Evolutionary conservation across 2,113 vertebrate species (phyloP).

Genomic region (Parus major): DNA sequence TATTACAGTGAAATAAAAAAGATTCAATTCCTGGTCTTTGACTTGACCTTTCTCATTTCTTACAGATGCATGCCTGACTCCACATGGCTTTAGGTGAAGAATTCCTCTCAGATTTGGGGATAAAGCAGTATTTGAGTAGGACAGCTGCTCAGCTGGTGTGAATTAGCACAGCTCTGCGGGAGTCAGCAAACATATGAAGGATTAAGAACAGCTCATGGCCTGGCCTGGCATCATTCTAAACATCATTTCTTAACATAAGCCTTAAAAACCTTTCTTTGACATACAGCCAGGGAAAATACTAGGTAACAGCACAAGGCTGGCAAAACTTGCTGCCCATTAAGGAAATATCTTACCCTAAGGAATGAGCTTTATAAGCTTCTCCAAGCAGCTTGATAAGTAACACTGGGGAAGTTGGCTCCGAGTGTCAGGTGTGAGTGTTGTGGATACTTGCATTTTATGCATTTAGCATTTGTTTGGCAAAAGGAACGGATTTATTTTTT

Average conservation of each 20-base stretch:
- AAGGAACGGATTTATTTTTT: not conserved
- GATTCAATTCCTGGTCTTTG: not conserved
- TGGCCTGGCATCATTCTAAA: constrained; percentile 5
- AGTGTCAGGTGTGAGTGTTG: not conserved
- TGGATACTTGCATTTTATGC: not conserved
- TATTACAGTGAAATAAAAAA: not conserved
- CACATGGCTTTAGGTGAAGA: not conserved
- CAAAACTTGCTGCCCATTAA: not conserved
- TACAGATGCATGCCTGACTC: not conserved
- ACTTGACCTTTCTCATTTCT: not conserved
- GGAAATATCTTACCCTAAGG: not conserved
- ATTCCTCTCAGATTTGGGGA: constrained; percentile 7
- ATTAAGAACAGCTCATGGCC: constrained; percentile 22
- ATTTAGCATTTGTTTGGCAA: not conserved
- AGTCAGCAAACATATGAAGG: not conserved
- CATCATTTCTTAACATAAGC: constrained; percentile 30
- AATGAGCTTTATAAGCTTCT: not conserved
- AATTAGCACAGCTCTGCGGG: constrained; percentile 28
- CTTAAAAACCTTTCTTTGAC: constrained; percentile 1
- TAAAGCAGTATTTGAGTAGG: not conserved
- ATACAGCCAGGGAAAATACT: not conserved
- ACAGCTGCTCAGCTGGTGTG: constrained; percentile 30
- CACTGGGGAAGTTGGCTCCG: not conserved
- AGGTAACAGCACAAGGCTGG: constrained; percentile 6
- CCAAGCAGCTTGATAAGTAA: not conserved